Base-by-base conservation (phyloP, 1,140 invertebrate species). In the Papilio dardanus region DNA sequence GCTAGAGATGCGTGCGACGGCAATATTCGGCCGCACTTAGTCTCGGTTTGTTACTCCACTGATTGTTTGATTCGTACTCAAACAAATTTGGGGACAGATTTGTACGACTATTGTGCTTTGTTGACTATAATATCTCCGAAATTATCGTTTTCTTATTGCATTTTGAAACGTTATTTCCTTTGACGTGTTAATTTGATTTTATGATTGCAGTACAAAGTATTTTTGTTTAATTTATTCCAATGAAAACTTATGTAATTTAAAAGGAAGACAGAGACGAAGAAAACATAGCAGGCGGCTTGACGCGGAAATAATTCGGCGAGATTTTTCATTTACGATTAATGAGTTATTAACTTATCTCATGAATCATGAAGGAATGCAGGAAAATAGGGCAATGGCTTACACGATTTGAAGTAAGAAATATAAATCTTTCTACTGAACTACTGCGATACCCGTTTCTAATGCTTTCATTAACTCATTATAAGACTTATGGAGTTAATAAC, bases 31-130 rank as follows among this genome's bases (percentile, higher is more conserved):
- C 77, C 76, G 86, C 88, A 92, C 89, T 91, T 90, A 88, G 89
- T 91, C 83, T 88, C 88, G 91, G 82, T 92, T 92, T 89, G 89
- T 91, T 92, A 91, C 85, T 78, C 82, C 77, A 84, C 83, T 81
- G 85, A 86, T 86, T 88, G 86, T 89, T 28, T 58, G 88, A 91
- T 87, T 87, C 86, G 88, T 87, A 91, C 75, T 75, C 65, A 81
- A 76, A 71, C 30, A n/a, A 83, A 84, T 80, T 74, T 83, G 74
- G 66, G 74, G 76, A 77, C 76, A 71, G 74, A 76, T 71, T 76
- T 58, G 69, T 73, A 28, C 37, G 37, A 42, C 8, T 71, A 33
- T 66, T 66, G n/a, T 58, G 21, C 24, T 58, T 58, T 58, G 54
- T 58, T 58, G 54, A 58, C n/a, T n/a, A n/a, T n/a, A n/a, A n/a